These are phyloP conservation scores for Nephila pilipes DNA, from an alignment of 1,140 invertebrate species.

Conservation along the genomic window DNA sequence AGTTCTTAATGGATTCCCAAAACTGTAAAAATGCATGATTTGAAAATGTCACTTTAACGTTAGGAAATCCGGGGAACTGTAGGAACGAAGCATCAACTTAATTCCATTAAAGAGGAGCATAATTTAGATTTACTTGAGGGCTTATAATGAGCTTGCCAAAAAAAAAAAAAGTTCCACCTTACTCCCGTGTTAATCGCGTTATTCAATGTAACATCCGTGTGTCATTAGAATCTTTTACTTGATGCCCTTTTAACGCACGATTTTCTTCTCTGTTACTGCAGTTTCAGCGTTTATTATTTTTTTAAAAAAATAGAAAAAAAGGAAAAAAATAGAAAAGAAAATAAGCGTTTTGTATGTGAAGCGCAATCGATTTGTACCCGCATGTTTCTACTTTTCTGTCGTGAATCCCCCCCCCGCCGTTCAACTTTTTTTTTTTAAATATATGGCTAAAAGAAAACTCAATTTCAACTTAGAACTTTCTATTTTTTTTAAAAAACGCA, in stretches of 20 bases:
- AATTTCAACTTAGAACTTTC: not conserved
- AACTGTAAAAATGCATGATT: not conserved
- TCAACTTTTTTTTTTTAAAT: not conserved
- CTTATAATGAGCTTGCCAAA: constrained; percentile 25
- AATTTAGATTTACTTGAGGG: constrained; percentile 30
- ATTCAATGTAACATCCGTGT: not conserved
- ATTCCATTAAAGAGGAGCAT: constrained; percentile 23
- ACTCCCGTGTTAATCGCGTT: constrained; percentile 24
- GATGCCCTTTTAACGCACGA: not conserved
- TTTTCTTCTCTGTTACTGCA: not conserved
- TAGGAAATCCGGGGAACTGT: not conserved
- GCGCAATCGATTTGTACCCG: constrained; percentile 8
- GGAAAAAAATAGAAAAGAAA: too few relatives aligned
- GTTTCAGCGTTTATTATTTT: not conserved
- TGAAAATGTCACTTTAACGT: not conserved
- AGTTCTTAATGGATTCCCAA: not conserved
- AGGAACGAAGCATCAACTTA: not conserved
- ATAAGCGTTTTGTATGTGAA: not conserved
- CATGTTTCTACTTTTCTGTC: not conserved
- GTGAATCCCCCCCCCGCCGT: not conserved
- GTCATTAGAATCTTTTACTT: constrained; percentile 46
- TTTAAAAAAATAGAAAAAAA: too few relatives aligned
- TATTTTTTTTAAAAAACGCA: not conserved
- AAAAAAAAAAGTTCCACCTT: not conserved
- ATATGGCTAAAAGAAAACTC: not conserved